Evolutionary conservation across 2,888 invertebrate species (phyloP), one percentile per base, ranked within the genome.

Genomic region (Leuctra nigra): DNA sequence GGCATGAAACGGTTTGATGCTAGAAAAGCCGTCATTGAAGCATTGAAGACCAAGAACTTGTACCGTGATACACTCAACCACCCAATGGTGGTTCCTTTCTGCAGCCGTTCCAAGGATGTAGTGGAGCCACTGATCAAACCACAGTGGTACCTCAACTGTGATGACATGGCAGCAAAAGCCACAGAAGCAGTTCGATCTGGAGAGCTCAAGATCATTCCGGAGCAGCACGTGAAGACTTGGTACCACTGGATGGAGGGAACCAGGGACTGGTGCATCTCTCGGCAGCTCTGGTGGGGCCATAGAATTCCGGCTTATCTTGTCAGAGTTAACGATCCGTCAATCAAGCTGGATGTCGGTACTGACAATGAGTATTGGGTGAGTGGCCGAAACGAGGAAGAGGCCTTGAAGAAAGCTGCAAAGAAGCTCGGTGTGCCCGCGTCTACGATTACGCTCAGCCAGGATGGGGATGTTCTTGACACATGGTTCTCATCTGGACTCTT

Each of bases 241-340:
- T 87, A 83, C 72, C 83, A 87, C 68, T 99, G 98, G 98, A 86
- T 99, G 82, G 90, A 90, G 67, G 91, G 91, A 68, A 94, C 95
- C 66, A 83, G 95, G 3, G 98, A 99, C 73, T 99, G 99, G 99
- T 99, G 99, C 73, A 91, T 99, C 58, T 98, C 97, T 1, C 79
- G 92, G 1, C 99, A 99, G 72, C 77, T 99, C 55, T 99, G 99
- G 99, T 99, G 99, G 99, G 99, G 99, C 1, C 99, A 99, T 73
- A 83, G 92, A 57, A 94, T 99, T 63, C 99, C 99, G 0, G 96
- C 93, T 0, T 99, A 97, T 70, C 83, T 79, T 68, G 84, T 92
- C 13, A 78, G 76, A 9, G 72, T 82, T 56, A 74, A 74, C 56
- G 80, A 77, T 67, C 61, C 71, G 3, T 61, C 63, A 38, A 60